Base-by-base conservation (phyloP, 2,113 vertebrate species). In the Sturnira hondurensis region DNA sequence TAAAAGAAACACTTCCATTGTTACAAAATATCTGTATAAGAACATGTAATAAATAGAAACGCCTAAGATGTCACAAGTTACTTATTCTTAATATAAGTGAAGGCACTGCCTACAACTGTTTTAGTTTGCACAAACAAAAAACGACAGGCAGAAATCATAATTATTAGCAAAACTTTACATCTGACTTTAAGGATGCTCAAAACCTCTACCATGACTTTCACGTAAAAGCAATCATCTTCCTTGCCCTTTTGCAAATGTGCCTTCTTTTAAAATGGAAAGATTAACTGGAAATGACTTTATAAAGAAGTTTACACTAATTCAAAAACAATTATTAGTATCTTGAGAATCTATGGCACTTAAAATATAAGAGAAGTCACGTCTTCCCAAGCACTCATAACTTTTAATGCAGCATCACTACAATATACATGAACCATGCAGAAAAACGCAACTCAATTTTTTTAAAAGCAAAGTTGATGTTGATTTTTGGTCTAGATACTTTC, bases 61-160 rank as follows among this genome's bases (percentile, higher is more conserved):
- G 41, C 36, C 52, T 1, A 10, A 22, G 13, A 52, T 45, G 83
- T 3, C 65, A 82, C 58, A 68, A 82, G 4, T 56, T 71, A 91
- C 2, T 78, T 41, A 73, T 52, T 91, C 70, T 89, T 85, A 88
- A 81, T 41, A 56, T n/a, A 65, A 92, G 45, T 68, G 31, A 70
- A 20, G 6, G 28, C 31, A 95, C 5, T 52, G 56, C 63, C 87
- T 71, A 58, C 45, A 87, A 80, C 41, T 71, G 47, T 26, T 17
- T 70, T 90, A 47, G 17, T 74, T 16, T 93, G 47, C n/a, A 86
- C 41, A 95, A 93, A 84, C 20, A 70, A 88, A 93, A 94, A 92
- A 85, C 43, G 24, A 47, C 86, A 93, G 9, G 17, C n/a, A 88
- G 20, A 89, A 47, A 41, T 31, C 14, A 4, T 54, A 80, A 83